Evolutionary conservation across 2,113 vertebrate species (phyloP).

Genomic region (Fukomys damarensis): DNA sequence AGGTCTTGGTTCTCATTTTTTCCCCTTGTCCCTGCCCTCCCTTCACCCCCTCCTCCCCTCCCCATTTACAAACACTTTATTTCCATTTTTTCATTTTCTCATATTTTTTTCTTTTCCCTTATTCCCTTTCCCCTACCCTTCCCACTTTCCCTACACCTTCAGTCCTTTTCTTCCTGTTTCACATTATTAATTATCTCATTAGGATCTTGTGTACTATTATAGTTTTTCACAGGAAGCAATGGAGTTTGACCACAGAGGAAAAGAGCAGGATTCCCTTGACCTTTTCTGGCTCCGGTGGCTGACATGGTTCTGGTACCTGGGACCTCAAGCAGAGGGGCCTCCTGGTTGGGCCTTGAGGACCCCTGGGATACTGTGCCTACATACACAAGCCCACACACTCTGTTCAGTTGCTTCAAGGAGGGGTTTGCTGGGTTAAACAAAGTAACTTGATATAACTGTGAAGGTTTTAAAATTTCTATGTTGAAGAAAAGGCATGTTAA

Average conservation of each 20-base stretch:
- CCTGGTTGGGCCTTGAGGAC: background rate
- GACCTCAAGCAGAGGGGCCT: background rate
- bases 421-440: background rate
- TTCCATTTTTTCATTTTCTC: too few relatives aligned
- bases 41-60: too few relatives aligned
- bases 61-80: too few relatives aligned
- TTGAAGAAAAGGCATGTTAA: slow-evolving; percentile 13
- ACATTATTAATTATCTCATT: too few relatives aligned
- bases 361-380: background rate
- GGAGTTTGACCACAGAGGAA: background rate
- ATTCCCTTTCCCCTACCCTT: too few relatives aligned
- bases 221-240: too few relatives aligned
- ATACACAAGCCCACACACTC: background rate
- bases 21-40: too few relatives aligned
- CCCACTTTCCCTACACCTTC: too few relatives aligned
- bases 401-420: background rate
- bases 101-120: too few relatives aligned
- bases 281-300: background rate
- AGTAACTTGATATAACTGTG: background rate
- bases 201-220: too few relatives aligned
- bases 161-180: too few relatives aligned
- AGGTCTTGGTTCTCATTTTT: too few relatives aligned
- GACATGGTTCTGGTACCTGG: background rate
- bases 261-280: background rate
- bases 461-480: background rate